A percentile compares a stretch with the other conserved stretches of the same genome.
Conservation (phyloP, 2,797 vertebrate species). For the Squalus acanthias region DNA sequence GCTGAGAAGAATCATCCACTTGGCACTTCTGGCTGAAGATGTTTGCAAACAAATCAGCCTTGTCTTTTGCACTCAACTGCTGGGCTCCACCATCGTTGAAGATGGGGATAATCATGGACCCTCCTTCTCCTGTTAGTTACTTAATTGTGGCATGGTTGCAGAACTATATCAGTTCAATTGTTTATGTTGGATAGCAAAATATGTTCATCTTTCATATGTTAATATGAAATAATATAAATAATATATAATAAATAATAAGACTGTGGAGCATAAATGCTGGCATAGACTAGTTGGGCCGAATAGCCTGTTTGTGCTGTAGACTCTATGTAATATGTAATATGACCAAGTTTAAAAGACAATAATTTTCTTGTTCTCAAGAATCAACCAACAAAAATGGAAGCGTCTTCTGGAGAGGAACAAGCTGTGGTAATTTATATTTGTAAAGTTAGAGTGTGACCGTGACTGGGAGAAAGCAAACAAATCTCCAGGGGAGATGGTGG, state of each 20-base stretch:
- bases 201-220: not conserved
- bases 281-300: too few relatives aligned
- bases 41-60: not conserved
- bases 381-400: not conserved
- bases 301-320: not conserved
- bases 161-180: not conserved
- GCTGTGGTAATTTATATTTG: not conserved
- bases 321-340: not conserved
- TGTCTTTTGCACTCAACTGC: not conserved
- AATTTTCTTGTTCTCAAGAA: not conserved
- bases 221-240: not conserved
- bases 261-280: too few relatives aligned
- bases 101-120: not conserved
- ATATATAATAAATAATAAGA: not conserved
- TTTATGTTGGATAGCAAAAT: not conserved
- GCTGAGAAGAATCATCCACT: too few relatives aligned
- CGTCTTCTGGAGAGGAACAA: not conserved
- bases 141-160: not conserved
- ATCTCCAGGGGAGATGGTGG: not conserved
- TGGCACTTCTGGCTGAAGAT: not conserved
- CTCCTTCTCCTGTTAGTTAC: not conserved
- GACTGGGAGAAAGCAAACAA: not conserved
- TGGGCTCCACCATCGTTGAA: not conserved
- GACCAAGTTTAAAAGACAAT: not conserved
- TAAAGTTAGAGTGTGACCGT: not conserved